Evolutionary conservation across 2,888 invertebrate genomes (phyloP), one percentile per base, ranked within the genome.

Genomic region (Andrena bucephala): DNA sequence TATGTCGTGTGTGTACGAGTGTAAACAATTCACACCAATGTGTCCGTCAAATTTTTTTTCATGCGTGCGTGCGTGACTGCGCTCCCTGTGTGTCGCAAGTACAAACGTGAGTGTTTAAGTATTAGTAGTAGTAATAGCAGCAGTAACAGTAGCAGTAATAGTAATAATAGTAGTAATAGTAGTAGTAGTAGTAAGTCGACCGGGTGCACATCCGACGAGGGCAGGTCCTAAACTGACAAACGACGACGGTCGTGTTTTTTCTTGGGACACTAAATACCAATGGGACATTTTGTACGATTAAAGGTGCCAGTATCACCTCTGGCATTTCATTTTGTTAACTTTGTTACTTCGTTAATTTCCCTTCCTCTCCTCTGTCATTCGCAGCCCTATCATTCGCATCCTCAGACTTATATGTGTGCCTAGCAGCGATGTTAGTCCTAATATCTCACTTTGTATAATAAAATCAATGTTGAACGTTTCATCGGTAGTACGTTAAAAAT

Each of bases 201-300:
- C 48, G 74, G 79, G 76, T 67, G 82, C 78, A 77, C 70, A 74
- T 78, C 83, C 87, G 87, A 87, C 87, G 87, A 87, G 87, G 87
- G 87, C 87, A 87, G 87, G 87, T 87, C 83, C 62, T 78, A 68
- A 57, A 66, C 48, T 72, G 52, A 78, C 68, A 60, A 69, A 63
- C 66, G 48, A 72, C 62, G 54, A 67, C 57, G 33, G 29, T 59
- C 36, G 20, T 24, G 20, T 67, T 50, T 31, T n/a, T 27, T 31
- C 52, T 33, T 33, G n/a, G 62, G 33, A 33, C 16, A 36, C 10
- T 24, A 52, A 74, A 48, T 42, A 20, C 42, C 50, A 16, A 4
- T 31, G n/a, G 36, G 31, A 54, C 52, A 63, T 36, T 77, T 70
- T 80, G 65, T 76, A 66, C 79, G 62, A 81, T 78, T 65, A 27